Base-by-base conservation (phyloP, 2,888 invertebrate species). In the Gryllus longicercus region DNA sequence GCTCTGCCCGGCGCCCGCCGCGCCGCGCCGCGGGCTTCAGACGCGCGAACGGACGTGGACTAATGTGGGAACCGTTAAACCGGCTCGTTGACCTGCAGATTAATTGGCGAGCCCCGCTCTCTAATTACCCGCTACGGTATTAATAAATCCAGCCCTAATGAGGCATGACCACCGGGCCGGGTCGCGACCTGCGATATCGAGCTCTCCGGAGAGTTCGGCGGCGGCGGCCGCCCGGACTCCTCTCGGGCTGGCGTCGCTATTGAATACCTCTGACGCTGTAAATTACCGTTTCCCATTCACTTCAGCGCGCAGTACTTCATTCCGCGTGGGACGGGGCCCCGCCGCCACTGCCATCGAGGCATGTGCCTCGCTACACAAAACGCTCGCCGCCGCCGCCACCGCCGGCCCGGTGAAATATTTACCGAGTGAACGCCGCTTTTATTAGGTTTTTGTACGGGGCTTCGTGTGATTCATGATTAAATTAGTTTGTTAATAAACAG, bases 61-160 rank as follows among this genome's bases (percentile, higher is more conserved):
- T 63, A 63, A 63, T 63, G 63, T 63, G 63, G 63, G 63, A 63
- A 63, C 63, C 63, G 63, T 63, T 63, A 63, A 63, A 63, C 63
- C 63, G 63, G 63, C 63, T 63, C 63, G 63, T 63, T 63, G 63
- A 63, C 63, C 63, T 63, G 63, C 63, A 63, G 63, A 63, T 63
- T 63, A 63, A 63, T 63, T 63, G 63, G 63, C 63, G n/a, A 63
- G 63, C 14, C 63, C 63, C 63, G 63, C 63, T 63, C 63, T 63
- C 63, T 63, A 63, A 63, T 63, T 63, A 63, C 63, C n/a, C 63
- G 63, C 63, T 63, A 63, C 63, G 63, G 63, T 63, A 63, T 63
- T 63, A 63, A 63, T 63, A 63, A 63, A 63, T 63, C 63, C 63
- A 63, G 63, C 63, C 63, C 63, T 63, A 63, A 63, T 63, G 63